These are phyloP conservation scores for Acipenser oxyrinchus DNA, from an alignment of 2,797 vertebrate genomes.

Conservation along the genomic window DNA sequence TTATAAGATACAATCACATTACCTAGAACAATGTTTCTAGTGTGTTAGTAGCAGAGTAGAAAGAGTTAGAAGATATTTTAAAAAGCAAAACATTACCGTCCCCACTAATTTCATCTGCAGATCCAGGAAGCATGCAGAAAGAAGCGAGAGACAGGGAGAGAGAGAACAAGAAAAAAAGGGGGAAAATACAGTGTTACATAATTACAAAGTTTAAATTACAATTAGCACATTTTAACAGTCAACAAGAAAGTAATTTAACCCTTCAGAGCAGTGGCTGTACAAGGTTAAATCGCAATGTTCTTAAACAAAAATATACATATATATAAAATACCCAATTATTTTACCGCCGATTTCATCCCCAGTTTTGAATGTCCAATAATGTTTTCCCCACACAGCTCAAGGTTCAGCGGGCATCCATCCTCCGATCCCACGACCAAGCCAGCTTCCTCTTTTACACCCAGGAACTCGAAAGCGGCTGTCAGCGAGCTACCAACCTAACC, in stretches of 20 bases:
- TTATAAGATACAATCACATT: slow-evolving; percentile 6
- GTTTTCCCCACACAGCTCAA: too few relatives aligned
- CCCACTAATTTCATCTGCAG: slow-evolving; percentile 98
- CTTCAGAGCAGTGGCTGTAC: background rate
- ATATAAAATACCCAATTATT: too few relatives aligned
- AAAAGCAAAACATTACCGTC: slow-evolving; percentile 89
- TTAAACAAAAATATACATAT: background rate
- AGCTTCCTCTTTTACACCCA: too few relatives aligned
- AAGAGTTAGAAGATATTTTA: slow-evolving; percentile 43
- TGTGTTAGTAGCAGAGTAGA: slow-evolving; percentile 39
- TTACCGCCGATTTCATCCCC: too few relatives aligned
- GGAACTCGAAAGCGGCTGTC: too few relatives aligned
- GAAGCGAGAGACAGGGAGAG: slow-evolving; percentile 18
- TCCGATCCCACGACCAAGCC: too few relatives aligned
- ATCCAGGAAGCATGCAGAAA: slow-evolving; percentile 88
- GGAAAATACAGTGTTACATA: slow-evolving; percentile 17
- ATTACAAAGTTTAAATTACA: slow-evolving; percentile 7
- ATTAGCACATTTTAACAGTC: slow-evolving; percentile 2
- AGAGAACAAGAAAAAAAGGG: slow-evolving; percentile 4
- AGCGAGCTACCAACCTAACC: too few relatives aligned
- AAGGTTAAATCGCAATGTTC: too few relatives aligned
- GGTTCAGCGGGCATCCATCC: too few relatives aligned
- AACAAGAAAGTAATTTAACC: background rate
- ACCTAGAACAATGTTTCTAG: slow-evolving; percentile 14
- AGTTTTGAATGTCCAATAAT: too few relatives aligned